Evolutionary conservation across 2,797 vertebrate species (phyloP).

Genomic region (Sylvilagus floridanus): DNA sequence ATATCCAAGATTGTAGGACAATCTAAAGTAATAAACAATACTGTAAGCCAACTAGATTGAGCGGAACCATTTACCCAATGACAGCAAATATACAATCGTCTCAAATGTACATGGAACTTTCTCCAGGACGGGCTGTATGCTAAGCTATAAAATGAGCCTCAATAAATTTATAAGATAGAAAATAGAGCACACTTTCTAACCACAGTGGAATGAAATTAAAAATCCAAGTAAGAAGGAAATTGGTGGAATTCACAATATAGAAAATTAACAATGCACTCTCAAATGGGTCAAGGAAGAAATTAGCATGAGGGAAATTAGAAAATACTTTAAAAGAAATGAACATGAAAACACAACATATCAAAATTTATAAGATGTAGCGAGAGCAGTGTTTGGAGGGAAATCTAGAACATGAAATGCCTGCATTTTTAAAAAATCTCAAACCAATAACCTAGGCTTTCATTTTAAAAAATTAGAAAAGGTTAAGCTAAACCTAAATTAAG

Average conservation of each 20-base stretch:
- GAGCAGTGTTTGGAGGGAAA: neutral
- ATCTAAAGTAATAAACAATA: neutral
- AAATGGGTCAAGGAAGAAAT: slow-evolving; percentile 47
- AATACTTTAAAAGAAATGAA: neutral
- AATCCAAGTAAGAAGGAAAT: slow-evolving; percentile 36
- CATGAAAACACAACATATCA: neutral
- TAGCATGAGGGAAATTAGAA: neutral
- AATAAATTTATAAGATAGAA: slow-evolving; percentile 42
- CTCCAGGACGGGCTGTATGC: neutral
- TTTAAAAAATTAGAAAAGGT: neutral
- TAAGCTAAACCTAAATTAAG: slow-evolving; percentile 30
- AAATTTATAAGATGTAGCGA: neutral
- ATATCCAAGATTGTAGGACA: neutral
- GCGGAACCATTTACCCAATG: neutral
- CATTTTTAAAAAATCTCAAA: neutral
- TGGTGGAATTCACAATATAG: neutral
- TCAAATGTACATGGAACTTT: neutral
- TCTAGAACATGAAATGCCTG: neutral
- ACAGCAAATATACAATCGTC: neutral
- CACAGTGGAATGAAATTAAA: slow-evolving; percentile 1
- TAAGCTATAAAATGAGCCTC: slow-evolving; percentile 37
- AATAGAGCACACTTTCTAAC: neutral
- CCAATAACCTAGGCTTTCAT: neutral
- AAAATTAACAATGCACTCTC: slow-evolving; percentile 10
- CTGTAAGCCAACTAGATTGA: neutral